Evolutionary conservation across 2,113 vertebrate species (phyloP).

Genomic region (Daboia siamensis): DNA sequence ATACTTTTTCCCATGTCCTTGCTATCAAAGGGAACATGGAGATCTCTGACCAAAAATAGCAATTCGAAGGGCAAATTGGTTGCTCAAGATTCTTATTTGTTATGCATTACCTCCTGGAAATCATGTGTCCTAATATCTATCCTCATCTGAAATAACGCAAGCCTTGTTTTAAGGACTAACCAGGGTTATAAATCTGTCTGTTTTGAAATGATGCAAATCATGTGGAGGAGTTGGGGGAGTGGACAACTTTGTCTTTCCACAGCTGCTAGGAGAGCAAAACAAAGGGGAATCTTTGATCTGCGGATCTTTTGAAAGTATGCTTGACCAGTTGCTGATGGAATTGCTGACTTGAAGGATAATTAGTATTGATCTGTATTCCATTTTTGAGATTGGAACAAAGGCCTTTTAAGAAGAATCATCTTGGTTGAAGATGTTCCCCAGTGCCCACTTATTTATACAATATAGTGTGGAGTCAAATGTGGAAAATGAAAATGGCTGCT

Average conservation of each 20-base stretch:
- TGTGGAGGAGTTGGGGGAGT: conserved; percentile 17
- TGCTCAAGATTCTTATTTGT: not conserved
- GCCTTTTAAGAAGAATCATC: conserved; percentile 53
- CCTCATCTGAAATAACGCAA: conserved; percentile 7
- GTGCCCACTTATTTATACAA: conserved; percentile 45
- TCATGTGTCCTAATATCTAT: not conserved
- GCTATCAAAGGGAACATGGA: not conserved
- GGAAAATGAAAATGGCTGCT: conserved; percentile 52
- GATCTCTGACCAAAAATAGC: not conserved
- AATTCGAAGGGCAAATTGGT: conserved; percentile 19
- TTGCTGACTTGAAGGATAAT: conserved; percentile 47
- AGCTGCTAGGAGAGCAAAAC: conserved; percentile 36
- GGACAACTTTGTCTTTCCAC: conserved; percentile 41
- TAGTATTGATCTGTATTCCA: conserved; percentile 58
- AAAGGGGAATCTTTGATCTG: conserved; percentile 56
- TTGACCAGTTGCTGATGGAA: conserved; percentile 51
- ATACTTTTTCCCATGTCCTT: not conserved
- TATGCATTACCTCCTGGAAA: accelerated
- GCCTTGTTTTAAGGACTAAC: not conserved
- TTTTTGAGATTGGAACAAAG: conserved; percentile 49
- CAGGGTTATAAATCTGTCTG: not conserved
- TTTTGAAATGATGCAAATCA: conserved; percentile 35
- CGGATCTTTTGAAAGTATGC: conserved; percentile 49
- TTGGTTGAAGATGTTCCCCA: conserved; percentile 49
- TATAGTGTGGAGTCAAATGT: conserved; percentile 28